phyloP scores from a whole-genome alignment of 2,888 invertebrate species.

The Liopterus haemorrhoidalis region DNA sequence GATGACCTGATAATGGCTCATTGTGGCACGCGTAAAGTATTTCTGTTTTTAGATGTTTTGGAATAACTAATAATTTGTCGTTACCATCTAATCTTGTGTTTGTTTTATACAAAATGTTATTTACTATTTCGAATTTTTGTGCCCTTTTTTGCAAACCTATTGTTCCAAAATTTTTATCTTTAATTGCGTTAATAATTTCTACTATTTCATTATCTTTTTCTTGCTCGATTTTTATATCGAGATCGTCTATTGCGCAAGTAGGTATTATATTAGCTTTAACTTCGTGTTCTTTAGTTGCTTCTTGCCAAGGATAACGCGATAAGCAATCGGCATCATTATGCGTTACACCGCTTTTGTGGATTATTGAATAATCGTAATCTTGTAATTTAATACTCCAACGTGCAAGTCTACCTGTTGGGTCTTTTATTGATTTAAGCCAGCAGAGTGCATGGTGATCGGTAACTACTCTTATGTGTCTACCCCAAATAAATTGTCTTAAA shows the following conservation, averaged over 20 bases:
- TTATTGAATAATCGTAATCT: constrained; percentile 20
- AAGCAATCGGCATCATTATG: constrained; percentile 19
- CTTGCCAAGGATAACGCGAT: constrained; percentile 23
- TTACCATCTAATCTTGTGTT: background rate
- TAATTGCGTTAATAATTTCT: background rate
- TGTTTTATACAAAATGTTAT: background rate
- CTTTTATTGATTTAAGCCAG: constrained; percentile 11
- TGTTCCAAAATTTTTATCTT: background rate
- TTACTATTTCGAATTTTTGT: background rate
- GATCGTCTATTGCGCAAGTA: background rate
- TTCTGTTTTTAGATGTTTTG: background rate
- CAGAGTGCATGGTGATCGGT: constrained; percentile 20
- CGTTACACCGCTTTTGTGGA: constrained; percentile 16
- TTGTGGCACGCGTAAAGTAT: background rate
- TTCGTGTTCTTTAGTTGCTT: background rate
- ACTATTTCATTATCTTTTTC: background rate
- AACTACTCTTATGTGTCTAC: constrained; percentile 8
- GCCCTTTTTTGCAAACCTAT: background rate
- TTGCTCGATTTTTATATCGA: background rate
- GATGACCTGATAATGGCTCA: background rate
- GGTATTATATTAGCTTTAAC: background rate
- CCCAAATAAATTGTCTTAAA: constrained; percentile 9
- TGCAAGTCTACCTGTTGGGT: constrained; percentile 13
- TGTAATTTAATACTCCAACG: constrained; percentile 21
- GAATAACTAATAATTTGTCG: background rate